phyloP scores from a whole-genome alignment of 2,888 invertebrate species.

The Andrena haemorrhoa region DNA sequence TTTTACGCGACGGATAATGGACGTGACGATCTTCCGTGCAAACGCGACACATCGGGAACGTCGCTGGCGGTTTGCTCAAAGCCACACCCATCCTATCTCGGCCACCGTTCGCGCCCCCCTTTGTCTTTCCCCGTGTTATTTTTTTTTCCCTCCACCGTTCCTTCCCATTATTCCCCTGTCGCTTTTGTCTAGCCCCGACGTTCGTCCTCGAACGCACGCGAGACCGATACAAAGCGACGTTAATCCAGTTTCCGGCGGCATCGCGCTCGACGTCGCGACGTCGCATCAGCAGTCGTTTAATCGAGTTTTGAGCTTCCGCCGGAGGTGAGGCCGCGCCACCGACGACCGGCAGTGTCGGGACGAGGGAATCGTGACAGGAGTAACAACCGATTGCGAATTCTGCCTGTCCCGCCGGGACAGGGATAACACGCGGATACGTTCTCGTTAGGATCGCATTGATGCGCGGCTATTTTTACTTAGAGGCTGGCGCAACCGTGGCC shows the following conservation, averaged over 20 bases:
- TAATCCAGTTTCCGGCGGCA: constrained; percentile 41
- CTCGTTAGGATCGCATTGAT: constrained; percentile 29
- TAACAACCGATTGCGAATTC: constrained; percentile 38
- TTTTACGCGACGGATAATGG: neutral
- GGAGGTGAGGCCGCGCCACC: constrained; percentile 12
- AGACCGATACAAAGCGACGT: constrained; percentile 16
- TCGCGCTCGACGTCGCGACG: constrained; percentile 20
- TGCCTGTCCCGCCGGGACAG: neutral
- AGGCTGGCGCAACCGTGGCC: neutral
- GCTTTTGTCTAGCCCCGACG: neutral
- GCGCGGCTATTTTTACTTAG: neutral
- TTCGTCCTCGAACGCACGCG: constrained; percentile 6
- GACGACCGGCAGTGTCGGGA: constrained; percentile 19
- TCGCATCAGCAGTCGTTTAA: constrained; percentile 50
- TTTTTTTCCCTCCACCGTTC: too few relatives aligned
- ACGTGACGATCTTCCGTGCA: constrained; percentile 17
- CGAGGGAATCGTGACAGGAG: constrained; percentile 45
- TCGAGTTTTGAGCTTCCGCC: constrained; percentile 39
- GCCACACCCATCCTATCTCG: constrained; percentile 37
- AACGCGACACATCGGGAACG: constrained; percentile 16
- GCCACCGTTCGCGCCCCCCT: neutral
- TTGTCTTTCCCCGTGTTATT: neutral
- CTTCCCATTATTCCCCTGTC: neutral
- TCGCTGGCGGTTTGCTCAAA: constrained; percentile 18
- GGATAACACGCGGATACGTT: constrained; percentile 25